Evolutionary conservation across 2,113 vertebrate genomes (phyloP).

Genomic region (Onychorhynchus coronatus): DNA sequence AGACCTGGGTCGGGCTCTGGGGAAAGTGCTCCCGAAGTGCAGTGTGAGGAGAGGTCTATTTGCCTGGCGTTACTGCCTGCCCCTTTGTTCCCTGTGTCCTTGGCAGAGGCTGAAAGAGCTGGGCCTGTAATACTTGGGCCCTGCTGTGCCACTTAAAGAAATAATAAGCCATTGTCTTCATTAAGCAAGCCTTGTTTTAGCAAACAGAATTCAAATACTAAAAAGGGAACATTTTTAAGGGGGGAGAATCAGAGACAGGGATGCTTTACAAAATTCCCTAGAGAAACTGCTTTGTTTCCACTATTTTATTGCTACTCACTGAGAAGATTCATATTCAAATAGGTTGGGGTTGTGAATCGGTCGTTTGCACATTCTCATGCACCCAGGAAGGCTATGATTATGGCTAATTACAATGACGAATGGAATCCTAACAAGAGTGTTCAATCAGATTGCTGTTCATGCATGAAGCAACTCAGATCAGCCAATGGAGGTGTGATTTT

Average conservation of each 20-base stretch:
- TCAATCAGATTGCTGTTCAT: slow-evolving; percentile 85
- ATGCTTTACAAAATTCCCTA: slow-evolving; percentile 80
- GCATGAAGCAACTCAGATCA: slow-evolving; percentile 74
- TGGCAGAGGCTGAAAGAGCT: slow-evolving; percentile 83
- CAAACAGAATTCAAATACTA: slow-evolving; percentile 76
- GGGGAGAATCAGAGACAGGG: slow-evolving; percentile 50
- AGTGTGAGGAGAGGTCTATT: slow-evolving; percentile 50
- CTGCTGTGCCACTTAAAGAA: slow-evolving; percentile 83
- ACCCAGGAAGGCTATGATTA: slow-evolving; percentile 83
- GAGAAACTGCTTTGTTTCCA: slow-evolving; percentile 82
- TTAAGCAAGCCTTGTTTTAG: slow-evolving; percentile 86
- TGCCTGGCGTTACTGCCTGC: slow-evolving; percentile 51
- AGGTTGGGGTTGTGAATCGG: slow-evolving; percentile 80
- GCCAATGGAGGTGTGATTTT: slow-evolving; percentile 77
- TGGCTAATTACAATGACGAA: slow-evolving; percentile 89
- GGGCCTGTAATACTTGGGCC: slow-evolving; percentile 71
- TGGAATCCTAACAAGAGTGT: slow-evolving; percentile 79
- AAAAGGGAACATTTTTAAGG: slow-evolving; percentile 67
- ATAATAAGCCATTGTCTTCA: slow-evolving; percentile 89
- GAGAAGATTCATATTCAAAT: slow-evolving; percentile 93
- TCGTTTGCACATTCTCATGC: slow-evolving; percentile 84
- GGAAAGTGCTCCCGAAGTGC: slow-evolving; percentile 34
- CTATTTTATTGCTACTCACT: slow-evolving; percentile 74
- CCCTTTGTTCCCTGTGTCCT: slow-evolving; percentile 79
- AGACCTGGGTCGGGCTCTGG: slow-evolving; percentile 44